Base-by-base conservation (phyloP, 2,888 invertebrate species). In the Eupelmus urozonus region DNA sequence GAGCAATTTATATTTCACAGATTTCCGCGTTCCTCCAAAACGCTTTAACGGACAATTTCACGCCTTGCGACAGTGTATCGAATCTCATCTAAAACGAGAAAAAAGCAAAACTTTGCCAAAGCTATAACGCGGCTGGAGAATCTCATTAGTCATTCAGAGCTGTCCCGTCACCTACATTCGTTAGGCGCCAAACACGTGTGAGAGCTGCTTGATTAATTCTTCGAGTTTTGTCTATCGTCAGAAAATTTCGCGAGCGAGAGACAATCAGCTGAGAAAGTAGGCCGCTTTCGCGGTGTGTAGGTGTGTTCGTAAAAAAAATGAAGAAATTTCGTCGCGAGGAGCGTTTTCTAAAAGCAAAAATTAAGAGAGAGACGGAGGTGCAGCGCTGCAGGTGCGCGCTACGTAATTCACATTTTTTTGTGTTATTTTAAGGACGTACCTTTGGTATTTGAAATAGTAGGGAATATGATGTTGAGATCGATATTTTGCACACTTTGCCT, bases 191-290 rank as follows among this genome's bases (percentile, higher is more conserved):
- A 13, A 18, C 4, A 63, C 71, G 49, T 40, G 57, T 57, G 60
- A 72, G 57, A 59, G 53, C 60, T 51, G 20, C 34, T 62, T 34
- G 51, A 71, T 66, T 66, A 66, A 76, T 65, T 49, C 27, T 1
- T 25, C 5, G 49, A 25, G 20, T n/a, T 25, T 67, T 65, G 34
- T 70, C 63, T 63, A 51, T 25, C 40, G 18, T 34, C 65, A 42
- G 71, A 40, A 65, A 71, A 76, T 71, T 67, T 67, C 62, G 66
- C 59, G 62, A 25, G 59, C 57, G 60, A 27, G 62, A 57, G 59
- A 71, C 62, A 71, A 66, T 77, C 65, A 29, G 18, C n/a, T 27
- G 29, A 55, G 71, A 77, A 77, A 77, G 77, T 66, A 45, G 72
- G 72, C n/a, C 72, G 62, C 72, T 72, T 72, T 77, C 77, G 60